These are phyloP conservation scores for Corythoichthys intestinalis DNA, from an alignment of 2,113 vertebrate genomes.

Conservation along the genomic window DNA sequence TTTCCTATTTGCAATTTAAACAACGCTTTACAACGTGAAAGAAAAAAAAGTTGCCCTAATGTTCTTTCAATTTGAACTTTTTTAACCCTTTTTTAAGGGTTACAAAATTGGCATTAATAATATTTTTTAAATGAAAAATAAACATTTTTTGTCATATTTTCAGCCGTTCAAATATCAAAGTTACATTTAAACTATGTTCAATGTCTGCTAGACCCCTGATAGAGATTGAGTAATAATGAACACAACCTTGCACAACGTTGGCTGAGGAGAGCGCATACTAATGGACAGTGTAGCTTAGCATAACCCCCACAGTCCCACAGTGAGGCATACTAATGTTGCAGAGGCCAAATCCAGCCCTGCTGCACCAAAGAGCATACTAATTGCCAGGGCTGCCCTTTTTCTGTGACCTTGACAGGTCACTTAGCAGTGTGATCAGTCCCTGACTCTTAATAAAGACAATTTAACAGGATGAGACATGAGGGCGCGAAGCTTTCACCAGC, in stretches of 20 bases:
- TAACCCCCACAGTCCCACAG: constrained; percentile 38
- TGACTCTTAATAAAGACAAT: constrained; percentile 98
- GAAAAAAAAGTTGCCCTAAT: too few species aligned
- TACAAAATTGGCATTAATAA: too few species aligned
- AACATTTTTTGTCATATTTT: not conserved
- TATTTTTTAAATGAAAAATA: not conserved
- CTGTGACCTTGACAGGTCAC: constrained; percentile 94
- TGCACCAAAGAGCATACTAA: constrained; percentile 93
- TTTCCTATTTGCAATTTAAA: too few species aligned
- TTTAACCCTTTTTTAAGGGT: too few species aligned
- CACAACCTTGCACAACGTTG: constrained; percentile 14
- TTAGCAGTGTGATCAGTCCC: constrained; percentile 96
- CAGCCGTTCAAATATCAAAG: not conserved
- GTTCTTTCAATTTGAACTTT: too few species aligned
- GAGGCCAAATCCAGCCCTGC: constrained; percentile 72
- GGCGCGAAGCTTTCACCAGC: constrained; percentile 65
- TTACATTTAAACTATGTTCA: not conserved
- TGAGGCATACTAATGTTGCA: constrained; percentile 57
- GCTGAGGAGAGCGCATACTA: constrained; percentile 45
- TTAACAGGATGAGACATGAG: constrained; percentile 88
- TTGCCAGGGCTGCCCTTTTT: constrained; percentile 89
- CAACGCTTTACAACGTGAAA: too few species aligned
- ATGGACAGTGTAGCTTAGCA: constrained; percentile 40
- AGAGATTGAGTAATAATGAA: constrained; percentile 26
- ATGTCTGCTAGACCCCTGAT: constrained; percentile 8